A percentile compares a stretch with the other conserved stretches of the same genome.
Evolutionary conservation across 2,797 vertebrate genomes (phyloP).

Genomic region (Argentina silus): DNA sequence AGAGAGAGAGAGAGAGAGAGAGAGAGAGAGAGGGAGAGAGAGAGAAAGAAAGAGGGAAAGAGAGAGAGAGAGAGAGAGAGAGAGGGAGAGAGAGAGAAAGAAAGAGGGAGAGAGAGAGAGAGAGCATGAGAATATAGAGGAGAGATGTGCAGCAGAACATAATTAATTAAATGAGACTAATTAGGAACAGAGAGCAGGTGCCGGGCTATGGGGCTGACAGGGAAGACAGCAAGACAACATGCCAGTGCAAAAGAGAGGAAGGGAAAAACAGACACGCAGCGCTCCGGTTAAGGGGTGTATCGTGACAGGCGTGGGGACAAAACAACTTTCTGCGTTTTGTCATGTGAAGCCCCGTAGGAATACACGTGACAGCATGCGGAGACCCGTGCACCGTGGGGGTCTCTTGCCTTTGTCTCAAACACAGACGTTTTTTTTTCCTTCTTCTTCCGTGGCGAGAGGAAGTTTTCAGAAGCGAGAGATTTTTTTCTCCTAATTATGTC

Average conservation of each 20-base stretch:
- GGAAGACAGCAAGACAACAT: slow-evolving; percentile 87
- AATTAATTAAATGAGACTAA: slow-evolving; percentile 84
- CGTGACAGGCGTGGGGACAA: slow-evolving; percentile 87
- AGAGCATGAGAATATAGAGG: slow-evolving; percentile 60
- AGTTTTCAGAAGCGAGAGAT: slow-evolving; percentile 83
- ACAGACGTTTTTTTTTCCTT: slow-evolving; percentile 82
- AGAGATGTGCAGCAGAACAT: slow-evolving; percentile 79
- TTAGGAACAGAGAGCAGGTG: slow-evolving; percentile 83
- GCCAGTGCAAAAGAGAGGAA: slow-evolving; percentile 75
- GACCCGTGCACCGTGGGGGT: slow-evolving; percentile 85
- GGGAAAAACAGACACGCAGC: too few relatives aligned
- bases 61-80: slow-evolving; percentile 25
- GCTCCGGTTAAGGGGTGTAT: slow-evolving; percentile 82
- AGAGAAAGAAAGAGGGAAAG: slow-evolving; percentile 24
- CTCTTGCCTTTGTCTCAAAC: slow-evolving; percentile 85
- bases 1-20: slow-evolving; percentile 27
- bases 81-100: slow-evolving; percentile 33
- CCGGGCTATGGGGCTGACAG: slow-evolving; percentile 84
- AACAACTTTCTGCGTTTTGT: slow-evolving; percentile 91
- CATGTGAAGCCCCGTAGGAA: slow-evolving; percentile 89
- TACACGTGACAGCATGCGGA: slow-evolving; percentile 87
- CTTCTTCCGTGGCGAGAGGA: slow-evolving; percentile 78
- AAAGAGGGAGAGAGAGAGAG: slow-evolving; percentile 47
- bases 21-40: neutral
- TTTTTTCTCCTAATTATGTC: slow-evolving; percentile 83